Conservation (phyloP, 1,140 invertebrate genomes). For the Papilio polyxenes region DNA sequence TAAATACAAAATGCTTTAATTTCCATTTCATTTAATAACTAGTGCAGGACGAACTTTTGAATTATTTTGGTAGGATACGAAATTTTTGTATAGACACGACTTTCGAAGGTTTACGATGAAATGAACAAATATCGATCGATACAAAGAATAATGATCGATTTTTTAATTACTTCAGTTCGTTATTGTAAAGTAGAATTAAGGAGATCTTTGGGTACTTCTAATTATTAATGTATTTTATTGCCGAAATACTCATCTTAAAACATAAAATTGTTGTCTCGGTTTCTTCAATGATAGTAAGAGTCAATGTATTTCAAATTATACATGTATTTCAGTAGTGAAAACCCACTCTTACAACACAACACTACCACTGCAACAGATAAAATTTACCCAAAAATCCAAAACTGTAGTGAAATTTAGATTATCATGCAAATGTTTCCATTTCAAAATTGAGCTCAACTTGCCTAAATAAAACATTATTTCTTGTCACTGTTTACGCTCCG, state of each 20-base stretch:
- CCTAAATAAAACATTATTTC: slow-evolving; percentile 3
- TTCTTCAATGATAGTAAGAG: no score
- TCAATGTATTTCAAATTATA: no score
- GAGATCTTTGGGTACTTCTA: no score
- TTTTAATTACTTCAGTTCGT: no score
- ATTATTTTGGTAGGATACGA: background rate
- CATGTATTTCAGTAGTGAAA: no score
- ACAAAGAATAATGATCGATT: no score
- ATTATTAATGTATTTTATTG: no score
- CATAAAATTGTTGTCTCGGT: no score
- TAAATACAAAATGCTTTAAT: background rate
- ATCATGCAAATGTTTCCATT: slow-evolving; percentile 16
- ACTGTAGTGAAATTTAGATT: background rate
- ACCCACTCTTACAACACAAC: no score
- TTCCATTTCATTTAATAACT: background rate
- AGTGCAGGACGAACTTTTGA: background rate
- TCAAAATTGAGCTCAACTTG: background rate
- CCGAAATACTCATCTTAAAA: no score
- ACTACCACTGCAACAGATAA: background rate
- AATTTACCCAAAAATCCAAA: background rate
- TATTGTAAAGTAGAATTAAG: no score
- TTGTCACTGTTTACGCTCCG: slow-evolving; percentile 15
- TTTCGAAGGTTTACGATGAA: background rate
- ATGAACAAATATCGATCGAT: background rate
- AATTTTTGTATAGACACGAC: background rate